phyloP scores from a whole-genome alignment of 1,140 invertebrate species.

The Dufourea novaeangliae region DNA sequence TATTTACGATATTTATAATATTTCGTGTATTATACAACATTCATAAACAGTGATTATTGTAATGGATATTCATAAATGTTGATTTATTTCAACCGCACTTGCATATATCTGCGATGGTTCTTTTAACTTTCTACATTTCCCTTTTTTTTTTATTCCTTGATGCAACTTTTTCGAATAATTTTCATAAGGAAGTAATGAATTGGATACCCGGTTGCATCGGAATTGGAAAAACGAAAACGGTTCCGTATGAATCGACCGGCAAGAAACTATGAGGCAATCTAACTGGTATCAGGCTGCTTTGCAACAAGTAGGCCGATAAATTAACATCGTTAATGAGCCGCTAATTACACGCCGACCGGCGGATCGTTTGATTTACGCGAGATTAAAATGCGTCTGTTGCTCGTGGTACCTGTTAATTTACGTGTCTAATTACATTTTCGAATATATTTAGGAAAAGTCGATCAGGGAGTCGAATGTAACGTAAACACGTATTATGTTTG shows the following conservation, averaged over 20 bases:
- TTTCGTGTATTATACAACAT: too few relatives aligned
- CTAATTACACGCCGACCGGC: conserved; percentile 67
- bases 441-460: neutral
- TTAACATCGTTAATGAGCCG: conserved; percentile 69
- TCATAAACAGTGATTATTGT: too few relatives aligned
- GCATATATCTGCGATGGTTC: too few relatives aligned
- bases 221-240: conserved; percentile 1
- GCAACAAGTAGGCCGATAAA: conserved; percentile 69
- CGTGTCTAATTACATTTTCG: neutral
- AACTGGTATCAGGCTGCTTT: conserved; percentile 7
- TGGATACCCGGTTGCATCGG: neutral
- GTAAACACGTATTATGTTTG: neutral
- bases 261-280: conserved; percentile 1
- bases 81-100: too few relatives aligned
- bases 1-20: too few relatives aligned
- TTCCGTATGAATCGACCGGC: neutral
- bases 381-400: conserved; percentile 13
- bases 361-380: conserved; percentile 71
- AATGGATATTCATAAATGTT: too few relatives aligned
- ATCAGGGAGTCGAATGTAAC: neutral
- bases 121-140: too few relatives aligned
- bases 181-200: neutral
- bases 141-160: neutral
- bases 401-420: neutral
- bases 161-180: neutral